Evolutionary conservation across 2,888 invertebrate species (phyloP), one percentile per base, ranked within the genome.

Genomic region (Vandiemenella viatica): DNA sequence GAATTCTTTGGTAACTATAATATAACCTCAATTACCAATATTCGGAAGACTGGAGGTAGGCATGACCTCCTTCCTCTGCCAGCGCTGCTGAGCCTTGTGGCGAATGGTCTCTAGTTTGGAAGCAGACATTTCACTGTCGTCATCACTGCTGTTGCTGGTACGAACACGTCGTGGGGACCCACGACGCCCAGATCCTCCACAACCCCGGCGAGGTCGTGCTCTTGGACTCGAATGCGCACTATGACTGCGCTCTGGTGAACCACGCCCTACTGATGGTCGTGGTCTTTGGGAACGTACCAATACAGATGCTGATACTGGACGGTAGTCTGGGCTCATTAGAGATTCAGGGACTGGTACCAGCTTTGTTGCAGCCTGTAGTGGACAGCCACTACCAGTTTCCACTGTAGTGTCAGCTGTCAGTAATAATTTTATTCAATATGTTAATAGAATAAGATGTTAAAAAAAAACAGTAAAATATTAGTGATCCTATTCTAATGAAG

Each of bases 261-360:
- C 7, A 38, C 38, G 16, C 3, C 15, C 38, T 20, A n/a, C 19
- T 4, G 20, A n/a, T 42, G 20, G n/a, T 5, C 21, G 8, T 13
- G 42, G 42, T 8, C 42, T 19, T 15, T 19, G 10, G 10, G 21
- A 10, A n/a, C 37, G 18, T 38, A 23, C 41, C 15, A 15, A 26
- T n/a, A 44, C 37, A n/a, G 38, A 17, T 10, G 45, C 18, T 18
- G 16, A 42, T 1, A 60, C 50, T 18, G 69, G 68, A 32, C 67
- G 75, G 63, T 81, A 82, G 63, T 86, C 86, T 0, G 85, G 87
- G 61, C 87, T 87, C 83, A 87, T 86, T 1, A 89, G 68, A 0
- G 86, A 83, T 63, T 89, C 89, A 0, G 88, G 88, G 21, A 88
- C 88, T 1, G 88, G 89, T 1, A 89, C 83, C 73, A 88, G 80